Conservation (phyloP, 1,140 invertebrate species). For the Ectropis grisescens region DNA sequence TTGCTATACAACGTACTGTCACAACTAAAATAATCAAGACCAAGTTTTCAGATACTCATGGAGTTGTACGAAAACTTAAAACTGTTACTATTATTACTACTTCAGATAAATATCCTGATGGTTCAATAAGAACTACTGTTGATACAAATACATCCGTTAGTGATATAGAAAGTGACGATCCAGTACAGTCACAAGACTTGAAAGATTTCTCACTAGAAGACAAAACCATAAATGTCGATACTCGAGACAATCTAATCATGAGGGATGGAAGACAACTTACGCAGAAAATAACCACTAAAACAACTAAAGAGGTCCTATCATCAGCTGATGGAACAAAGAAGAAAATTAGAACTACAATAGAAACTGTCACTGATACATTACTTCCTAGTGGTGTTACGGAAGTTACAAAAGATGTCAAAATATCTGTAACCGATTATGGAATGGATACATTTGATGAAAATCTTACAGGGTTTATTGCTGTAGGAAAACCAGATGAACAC, state of each 20-base stretch:
- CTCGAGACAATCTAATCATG: constrained; percentile 32
- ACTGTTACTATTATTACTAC: constrained; percentile 39
- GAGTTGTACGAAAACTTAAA: constrained; percentile 38
- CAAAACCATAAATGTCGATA: constrained; percentile 41
- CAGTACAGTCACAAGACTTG: constrained; percentile 16
- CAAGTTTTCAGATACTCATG: constrained; percentile 26
- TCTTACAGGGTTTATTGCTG: constrained; percentile 36
- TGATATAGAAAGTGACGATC: constrained; percentile 25
- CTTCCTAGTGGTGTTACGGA: constrained; percentile 50
- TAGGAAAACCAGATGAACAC: constrained; percentile 38
- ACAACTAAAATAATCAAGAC: constrained; percentile 31
- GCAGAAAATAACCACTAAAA: constrained; percentile 57
- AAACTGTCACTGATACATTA: constrained; percentile 52
- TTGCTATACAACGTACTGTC: constrained; percentile 27
- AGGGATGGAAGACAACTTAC: constrained; percentile 43
- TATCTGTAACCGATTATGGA: constrained; percentile 47
- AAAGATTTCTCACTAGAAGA: constrained; percentile 34
- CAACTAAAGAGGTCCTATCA: constrained; percentile 53
- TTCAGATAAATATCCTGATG: constrained; percentile 30
- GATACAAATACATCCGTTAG: constrained; percentile 38
- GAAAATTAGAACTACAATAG: constrained; percentile 52
- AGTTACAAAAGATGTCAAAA: constrained; percentile 57
- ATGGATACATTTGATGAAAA: constrained; percentile 42
- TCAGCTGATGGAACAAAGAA: constrained; percentile 33
- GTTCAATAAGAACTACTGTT: constrained; percentile 32